Percentiles rank a stretch among this genome's conserved stretches.
Conservation (phyloP, 2,113 vertebrate species). For the Morone chrysops region DNA sequence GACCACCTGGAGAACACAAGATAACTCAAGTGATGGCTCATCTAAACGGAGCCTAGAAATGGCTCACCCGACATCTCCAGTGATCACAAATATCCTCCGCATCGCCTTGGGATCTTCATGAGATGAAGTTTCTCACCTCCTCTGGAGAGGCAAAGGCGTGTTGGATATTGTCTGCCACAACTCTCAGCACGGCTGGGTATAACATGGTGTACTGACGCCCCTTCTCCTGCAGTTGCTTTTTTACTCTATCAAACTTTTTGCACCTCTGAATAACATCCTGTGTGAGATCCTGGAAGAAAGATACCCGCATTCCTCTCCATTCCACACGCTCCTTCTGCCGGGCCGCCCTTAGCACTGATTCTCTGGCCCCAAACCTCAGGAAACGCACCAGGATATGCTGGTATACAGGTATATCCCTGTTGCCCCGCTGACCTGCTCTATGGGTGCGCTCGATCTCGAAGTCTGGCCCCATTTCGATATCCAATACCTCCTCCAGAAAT, state of each 20-base stretch:
- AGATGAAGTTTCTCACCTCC: neutral
- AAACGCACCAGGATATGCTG: neutral
- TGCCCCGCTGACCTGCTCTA: neutral
- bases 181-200: neutral
- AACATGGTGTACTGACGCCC: neutral
- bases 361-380: neutral
- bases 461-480: neutral
- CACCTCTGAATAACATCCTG: neutral
- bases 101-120: neutral
- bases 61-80: neutral
- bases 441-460: neutral
- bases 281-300: neutral
- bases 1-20: neutral
- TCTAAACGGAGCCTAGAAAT: neutral
- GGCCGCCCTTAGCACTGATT: neutral
- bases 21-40: neutral
- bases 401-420: no score
- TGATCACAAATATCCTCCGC: neutral
- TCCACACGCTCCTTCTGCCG: neutral
- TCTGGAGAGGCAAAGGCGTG: neutral
- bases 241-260: neutral
- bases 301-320: neutral
- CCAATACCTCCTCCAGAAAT: neutral
- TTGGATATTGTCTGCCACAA: neutral
- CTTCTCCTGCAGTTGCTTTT: slow-evolving; percentile 1